Conservation (phyloP, 2,797 vertebrate species). For the Siniperca undulata region DNA sequence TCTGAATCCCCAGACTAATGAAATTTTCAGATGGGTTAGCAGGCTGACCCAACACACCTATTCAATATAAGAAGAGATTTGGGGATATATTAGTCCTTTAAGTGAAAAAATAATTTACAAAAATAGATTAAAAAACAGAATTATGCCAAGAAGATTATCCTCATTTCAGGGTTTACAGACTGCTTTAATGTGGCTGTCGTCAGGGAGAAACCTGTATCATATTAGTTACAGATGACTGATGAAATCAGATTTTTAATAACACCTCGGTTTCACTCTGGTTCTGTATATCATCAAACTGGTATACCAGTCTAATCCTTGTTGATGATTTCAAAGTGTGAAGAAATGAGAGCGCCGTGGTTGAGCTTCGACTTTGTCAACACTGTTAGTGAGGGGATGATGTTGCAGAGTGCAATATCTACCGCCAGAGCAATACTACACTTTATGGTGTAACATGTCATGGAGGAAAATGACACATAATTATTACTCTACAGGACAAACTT, state of each 20-base stretch:
- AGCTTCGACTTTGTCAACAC: conserved; percentile 55
- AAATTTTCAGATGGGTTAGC: conserved; percentile 39
- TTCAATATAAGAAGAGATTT: conserved; percentile 21
- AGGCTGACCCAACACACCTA: conserved; percentile 12
- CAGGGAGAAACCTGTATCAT: conserved; percentile 31
- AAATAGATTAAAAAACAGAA: conserved; percentile 44
- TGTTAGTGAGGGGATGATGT: conserved; percentile 55
- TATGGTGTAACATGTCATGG: conserved; percentile 46
- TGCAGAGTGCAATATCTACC: conserved; percentile 54
- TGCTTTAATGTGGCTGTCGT: conserved; percentile 44
- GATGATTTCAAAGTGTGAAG: conserved; percentile 65
- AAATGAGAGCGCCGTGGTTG: conserved; percentile 44
- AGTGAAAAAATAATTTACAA: conserved; percentile 34
- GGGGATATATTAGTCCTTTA: conserved; percentile 5
- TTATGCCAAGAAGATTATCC: conserved; percentile 33
- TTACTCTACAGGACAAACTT: conserved; percentile 36
- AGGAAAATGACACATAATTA: conserved; percentile 57
- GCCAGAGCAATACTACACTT: conserved; percentile 24
- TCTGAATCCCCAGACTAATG: conserved; percentile 41
- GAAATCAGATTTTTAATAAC: conserved; percentile 63
- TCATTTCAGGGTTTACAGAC: conserved; percentile 29
- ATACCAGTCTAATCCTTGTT: conserved; percentile 51
- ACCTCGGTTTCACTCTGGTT: conserved; percentile 32
- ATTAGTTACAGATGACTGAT: conserved; percentile 60
- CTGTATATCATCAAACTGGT: conserved; percentile 34